A percentile compares a stretch with the other conserved stretches of the same genome.
Evolutionary conservation across 2,113 vertebrate genomes (phyloP).

Genomic region (Podocnemis expansa): DNA sequence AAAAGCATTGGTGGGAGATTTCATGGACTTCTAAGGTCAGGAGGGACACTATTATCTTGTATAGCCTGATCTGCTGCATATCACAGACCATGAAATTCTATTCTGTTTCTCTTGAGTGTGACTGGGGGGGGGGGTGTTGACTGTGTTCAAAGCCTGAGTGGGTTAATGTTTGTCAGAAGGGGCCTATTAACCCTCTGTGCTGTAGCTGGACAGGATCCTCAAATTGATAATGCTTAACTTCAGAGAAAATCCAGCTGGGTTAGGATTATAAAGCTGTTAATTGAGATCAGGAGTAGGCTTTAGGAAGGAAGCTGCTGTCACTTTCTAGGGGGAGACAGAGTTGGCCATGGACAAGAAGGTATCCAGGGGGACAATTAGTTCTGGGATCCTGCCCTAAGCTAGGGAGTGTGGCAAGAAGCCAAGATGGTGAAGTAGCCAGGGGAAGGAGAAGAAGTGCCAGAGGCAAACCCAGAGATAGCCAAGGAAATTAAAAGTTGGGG

Average conservation of each 20-base stretch:
- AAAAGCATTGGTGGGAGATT: background rate
- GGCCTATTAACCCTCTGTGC: background rate
- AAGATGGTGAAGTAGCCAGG: background rate
- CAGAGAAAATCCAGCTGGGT: background rate
- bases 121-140: background rate
- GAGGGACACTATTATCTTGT: accelerated
- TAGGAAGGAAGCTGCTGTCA: background rate
- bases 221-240: background rate
- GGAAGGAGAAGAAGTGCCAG: background rate
- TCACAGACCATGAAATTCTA: background rate
- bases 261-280: background rate
- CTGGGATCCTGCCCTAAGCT: background rate
- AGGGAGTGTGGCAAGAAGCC: background rate
- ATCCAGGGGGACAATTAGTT: background rate
- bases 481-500: background rate
- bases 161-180: background rate
- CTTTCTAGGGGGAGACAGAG: background rate
- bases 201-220: background rate
- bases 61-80: background rate
- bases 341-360: background rate
- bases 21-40: background rate
- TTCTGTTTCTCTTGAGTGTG: background rate
- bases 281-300: background rate
- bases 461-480: background rate
- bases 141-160: background rate